Percentiles rank a stretch among this genome's conserved stretches.
These are phyloP conservation scores for Drosophila planitibia DNA, from an alignment of 2,888 invertebrate genomes.

Conservation along the genomic window DNA sequence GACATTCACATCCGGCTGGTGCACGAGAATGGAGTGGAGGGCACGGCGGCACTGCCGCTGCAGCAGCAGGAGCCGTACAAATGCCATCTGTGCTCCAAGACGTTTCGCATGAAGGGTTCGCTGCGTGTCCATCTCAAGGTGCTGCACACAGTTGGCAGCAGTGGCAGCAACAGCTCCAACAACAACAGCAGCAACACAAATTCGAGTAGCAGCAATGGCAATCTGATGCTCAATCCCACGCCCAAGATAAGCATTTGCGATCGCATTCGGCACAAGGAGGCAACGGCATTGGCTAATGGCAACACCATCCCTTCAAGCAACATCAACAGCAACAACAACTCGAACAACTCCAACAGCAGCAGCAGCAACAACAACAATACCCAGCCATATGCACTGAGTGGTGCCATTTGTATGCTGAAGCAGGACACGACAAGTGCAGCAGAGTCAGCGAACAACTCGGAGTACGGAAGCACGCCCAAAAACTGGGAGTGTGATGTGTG, in stretches of 20 bases:
- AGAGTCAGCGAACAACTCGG: slow-evolving; percentile 24
- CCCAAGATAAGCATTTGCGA: slow-evolving; percentile 82
- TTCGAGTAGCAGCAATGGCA: slow-evolving; percentile 29
- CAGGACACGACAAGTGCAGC: slow-evolving; percentile 35
- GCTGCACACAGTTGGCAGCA: slow-evolving; percentile 87
- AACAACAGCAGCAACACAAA: slow-evolving; percentile 43
- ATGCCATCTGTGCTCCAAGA: slow-evolving; percentile 92
- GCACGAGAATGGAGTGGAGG: slow-evolving; percentile 85
- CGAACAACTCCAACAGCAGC: slow-evolving; percentile 9
- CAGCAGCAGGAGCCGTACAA: slow-evolving; percentile 79
- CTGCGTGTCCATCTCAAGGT: slow-evolving; percentile 93
- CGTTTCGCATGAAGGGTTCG: slow-evolving; percentile 93
- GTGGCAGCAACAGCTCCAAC: slow-evolving; percentile 21
- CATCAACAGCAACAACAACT: slow-evolving; percentile 3
- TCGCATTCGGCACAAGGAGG: slow-evolving; percentile 80
- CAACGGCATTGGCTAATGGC: slow-evolving; percentile 30
- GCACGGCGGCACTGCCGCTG: slow-evolving; percentile 25
- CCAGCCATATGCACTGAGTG: slow-evolving; percentile 66
- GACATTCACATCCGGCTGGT: slow-evolving; percentile 91
- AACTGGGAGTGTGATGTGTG: slow-evolving; percentile 95
- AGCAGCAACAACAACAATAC: slow-evolving; percentile 14
- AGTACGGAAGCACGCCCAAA: slow-evolving; percentile 87
- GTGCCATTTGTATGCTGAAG: slow-evolving; percentile 71
- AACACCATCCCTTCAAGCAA: slow-evolving; percentile 3
- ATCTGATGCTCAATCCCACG: slow-evolving; percentile 49